A percentile compares a stretch with the other conserved stretches of the same genome.
Evolutionary conservation across 92 coral and sea anemone species (phyloP).

Genomic region (Metridium senile): DNA sequence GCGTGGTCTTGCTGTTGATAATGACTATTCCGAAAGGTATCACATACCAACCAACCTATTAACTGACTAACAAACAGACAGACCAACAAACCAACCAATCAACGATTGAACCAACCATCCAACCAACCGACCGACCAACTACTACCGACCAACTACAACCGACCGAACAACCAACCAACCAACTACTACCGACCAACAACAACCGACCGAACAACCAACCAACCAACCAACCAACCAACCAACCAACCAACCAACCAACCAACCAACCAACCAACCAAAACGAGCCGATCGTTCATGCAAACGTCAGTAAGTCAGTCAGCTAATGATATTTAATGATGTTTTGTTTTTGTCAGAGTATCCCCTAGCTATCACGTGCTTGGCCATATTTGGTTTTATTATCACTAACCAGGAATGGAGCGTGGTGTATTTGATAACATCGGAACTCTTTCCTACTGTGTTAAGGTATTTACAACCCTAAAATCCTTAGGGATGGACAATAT

Average conservation of each 20-base stretch:
- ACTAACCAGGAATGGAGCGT: slow-evolving; percentile 20
- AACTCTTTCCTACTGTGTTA: slow-evolving; percentile 21
- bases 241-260: too few species aligned
- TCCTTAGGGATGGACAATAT: too few species aligned
- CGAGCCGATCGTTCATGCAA: too few species aligned
- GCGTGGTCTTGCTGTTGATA: slow-evolving; percentile 13
- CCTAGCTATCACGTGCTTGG: slow-evolving; percentile 11
- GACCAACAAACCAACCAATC: not conserved
- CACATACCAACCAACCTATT: not conserved
- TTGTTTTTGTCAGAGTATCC: not conserved
- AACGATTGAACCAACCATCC: not conserved
- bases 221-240: too few species aligned
- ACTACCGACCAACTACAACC: not conserved
- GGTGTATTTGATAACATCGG: slow-evolving; percentile 5
- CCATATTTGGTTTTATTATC: not conserved
- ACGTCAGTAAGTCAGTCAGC: too few species aligned
- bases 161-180: not conserved
- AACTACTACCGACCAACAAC: too few species aligned
- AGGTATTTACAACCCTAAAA: too few species aligned
- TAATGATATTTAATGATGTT: too few species aligned
- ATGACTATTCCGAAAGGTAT: slow-evolving; percentile 21
- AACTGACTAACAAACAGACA: too few species aligned
- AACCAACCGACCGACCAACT: too few species aligned
- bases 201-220: too few species aligned
- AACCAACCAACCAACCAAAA: too few species aligned